Evolutionary conservation across 2,797 vertebrate genomes (phyloP).

Genomic region (Cyclura pinguis): DNA sequence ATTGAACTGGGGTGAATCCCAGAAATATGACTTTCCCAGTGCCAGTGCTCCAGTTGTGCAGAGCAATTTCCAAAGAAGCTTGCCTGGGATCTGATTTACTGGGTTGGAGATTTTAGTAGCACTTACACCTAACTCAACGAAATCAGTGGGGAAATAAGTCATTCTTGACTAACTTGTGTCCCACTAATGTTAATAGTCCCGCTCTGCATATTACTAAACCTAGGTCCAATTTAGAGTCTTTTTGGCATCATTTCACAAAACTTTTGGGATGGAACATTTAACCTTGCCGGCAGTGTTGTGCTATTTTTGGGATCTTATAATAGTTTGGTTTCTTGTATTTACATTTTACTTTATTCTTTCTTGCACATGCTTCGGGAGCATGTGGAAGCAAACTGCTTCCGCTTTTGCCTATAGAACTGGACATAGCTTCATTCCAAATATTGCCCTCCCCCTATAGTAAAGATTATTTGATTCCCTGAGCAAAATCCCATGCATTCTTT

Average conservation of each 20-base stretch:
- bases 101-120: too few relatives aligned
- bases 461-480: conserved; percentile 64
- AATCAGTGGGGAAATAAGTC: too few relatives aligned
- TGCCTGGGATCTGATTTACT: not conserved
- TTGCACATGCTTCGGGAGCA: not conserved
- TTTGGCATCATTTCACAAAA: not conserved
- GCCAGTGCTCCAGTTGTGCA: not conserved
- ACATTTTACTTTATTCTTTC: not conserved
- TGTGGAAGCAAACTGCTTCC: conserved; percentile 34
- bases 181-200: too few relatives aligned
- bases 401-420: conserved; percentile 47
- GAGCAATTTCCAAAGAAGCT: not conserved
- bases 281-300: not conserved
- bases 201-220: too few relatives aligned
- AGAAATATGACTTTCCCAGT: not conserved
- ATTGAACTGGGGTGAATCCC: not conserved
- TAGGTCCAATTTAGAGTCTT: not conserved
- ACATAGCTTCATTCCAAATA: conserved; percentile 65
- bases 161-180: too few relatives aligned
- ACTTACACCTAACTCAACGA: too few relatives aligned
- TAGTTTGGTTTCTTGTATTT: too few relatives aligned
- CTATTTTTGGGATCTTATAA: too few relatives aligned
- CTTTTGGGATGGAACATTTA: not conserved
- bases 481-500: conserved; percentile 62
- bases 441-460: conserved; percentile 64